Evolutionary conservation across 2,888 invertebrate genomes (phyloP), one percentile per base, ranked within the genome.

Genomic region (Macaria notata): DNA sequence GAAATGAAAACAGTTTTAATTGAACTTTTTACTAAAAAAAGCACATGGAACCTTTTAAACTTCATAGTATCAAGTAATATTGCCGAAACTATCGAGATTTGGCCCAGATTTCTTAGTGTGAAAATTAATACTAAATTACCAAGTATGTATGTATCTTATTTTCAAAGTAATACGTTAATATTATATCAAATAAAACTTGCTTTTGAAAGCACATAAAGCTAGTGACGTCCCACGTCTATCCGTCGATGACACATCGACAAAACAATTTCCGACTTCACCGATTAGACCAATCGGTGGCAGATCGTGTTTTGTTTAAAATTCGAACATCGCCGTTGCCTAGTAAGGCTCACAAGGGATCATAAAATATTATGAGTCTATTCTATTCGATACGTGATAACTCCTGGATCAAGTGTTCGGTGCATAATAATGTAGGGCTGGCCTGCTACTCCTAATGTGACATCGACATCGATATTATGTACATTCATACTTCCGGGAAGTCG

Each of bases 301-400:
- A 71, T 74, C 73, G 66, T 72, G 69, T 76, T 78, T 81, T 74
- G 79, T 86, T 90, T 88, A 85, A 86, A 86, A 88, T 89, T 87
- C 89, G 88, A 85, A 79, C 83, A 81, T 76, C 79, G 83, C 77
- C 73, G 71, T 72, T 69, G 70, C 77, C 89, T 68, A 76, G 88
- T 89, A 91, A 82, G 90, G 90, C 82, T 84, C 77, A 91, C 91
- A 91, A 91, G 89, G 83, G 91, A 80, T 89, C 83, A 82, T 91
- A 85, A 91, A 91, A 89, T 84, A 88, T 91, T 86, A 91, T 87
- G 78, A 81, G 78, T 88, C 90, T 85, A 91, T 91, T 91, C 88
- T 90, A 88, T 91, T 88, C 84, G 81, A 81, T 88, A 91, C 91
- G 91, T 91, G 89, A 86, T 88, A 83, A 86, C 83, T 86, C 85